Evolutionary conservation across 1,140 invertebrate species (phyloP).

Genomic region (Ectropis grisescens): DNA sequence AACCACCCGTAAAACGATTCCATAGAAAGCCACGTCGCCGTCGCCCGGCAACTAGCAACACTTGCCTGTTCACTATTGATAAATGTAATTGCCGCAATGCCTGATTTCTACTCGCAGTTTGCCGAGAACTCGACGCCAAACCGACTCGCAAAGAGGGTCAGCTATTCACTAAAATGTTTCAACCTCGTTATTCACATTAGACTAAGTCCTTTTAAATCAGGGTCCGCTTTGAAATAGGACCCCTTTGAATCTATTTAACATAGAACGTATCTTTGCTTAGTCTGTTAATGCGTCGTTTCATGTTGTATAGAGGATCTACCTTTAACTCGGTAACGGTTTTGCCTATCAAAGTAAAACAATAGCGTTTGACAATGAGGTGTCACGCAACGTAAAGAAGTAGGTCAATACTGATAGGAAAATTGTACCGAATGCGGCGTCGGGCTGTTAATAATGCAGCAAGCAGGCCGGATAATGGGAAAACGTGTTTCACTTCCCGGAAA

Average conservation of each 20-base stretch:
- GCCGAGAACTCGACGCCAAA: too few species aligned
- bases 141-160: constrained; percentile 35
- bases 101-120: constrained; percentile 25
- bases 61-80: constrained; percentile 9
- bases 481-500: too few species aligned
- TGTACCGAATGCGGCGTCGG: neutral
- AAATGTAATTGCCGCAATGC: constrained; percentile 14
- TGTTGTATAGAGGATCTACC: too few species aligned
- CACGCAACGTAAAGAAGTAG: constrained; percentile 7
- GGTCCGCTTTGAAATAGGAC: constrained; percentile 35
- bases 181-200: constrained; percentile 49
- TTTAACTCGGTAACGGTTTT: too few species aligned
- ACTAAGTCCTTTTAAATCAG: constrained; percentile 42
- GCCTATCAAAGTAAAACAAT: neutral
- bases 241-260: constrained; percentile 25
- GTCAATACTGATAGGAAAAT: constrained; percentile 8
- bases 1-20: too few species aligned
- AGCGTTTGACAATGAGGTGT: neutral
- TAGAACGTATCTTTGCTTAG: constrained; percentile 11
- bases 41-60: constrained; percentile 2
- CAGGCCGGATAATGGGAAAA: too few species aligned
- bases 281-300: too few species aligned
- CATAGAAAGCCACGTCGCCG: constrained; percentile 3
- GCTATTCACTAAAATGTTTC: constrained; percentile 44
- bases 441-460: constrained; percentile 4